phyloP scores from a whole-genome alignment of 2,113 vertebrate genomes.

The Sphyrna mokarran region DNA sequence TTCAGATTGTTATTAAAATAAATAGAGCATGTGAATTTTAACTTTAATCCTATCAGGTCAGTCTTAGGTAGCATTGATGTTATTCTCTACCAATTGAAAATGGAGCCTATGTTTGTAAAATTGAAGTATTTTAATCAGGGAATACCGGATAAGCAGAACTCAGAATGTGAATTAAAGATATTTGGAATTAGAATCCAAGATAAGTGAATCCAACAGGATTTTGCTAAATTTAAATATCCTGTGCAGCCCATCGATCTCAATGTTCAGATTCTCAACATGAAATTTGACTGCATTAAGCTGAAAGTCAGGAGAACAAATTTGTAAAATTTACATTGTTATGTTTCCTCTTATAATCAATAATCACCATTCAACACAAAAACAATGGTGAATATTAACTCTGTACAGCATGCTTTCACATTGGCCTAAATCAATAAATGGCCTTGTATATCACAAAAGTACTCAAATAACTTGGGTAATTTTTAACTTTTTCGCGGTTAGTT shows the following conservation, averaged over 20 bases:
- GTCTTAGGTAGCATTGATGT: not conserved
- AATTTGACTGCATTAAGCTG: not conserved
- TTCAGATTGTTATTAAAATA: not conserved
- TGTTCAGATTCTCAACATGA: not conserved
- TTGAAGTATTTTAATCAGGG: not conserved
- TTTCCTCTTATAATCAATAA: not conserved
- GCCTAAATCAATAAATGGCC: not conserved
- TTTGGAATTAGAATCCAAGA: not conserved
- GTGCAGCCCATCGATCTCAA: not conserved
- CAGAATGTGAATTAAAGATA: not conserved
- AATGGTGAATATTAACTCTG: not conserved
- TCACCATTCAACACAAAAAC: not conserved
- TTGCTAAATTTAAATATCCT: not conserved
- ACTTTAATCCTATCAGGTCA: not conserved
- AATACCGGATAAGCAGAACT: not conserved
- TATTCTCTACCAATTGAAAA: not conserved
- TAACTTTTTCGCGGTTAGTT: not conserved
- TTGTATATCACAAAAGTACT: not conserved
- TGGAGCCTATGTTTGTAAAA: not conserved
- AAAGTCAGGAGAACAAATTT: not conserved
- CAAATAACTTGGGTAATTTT: not conserved
- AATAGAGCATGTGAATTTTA: not conserved
- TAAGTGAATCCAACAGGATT: not conserved
- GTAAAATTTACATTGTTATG: not conserved
- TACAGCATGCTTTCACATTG: not conserved